A percentile compares a stretch with the other conserved stretches of the same genome.
phyloP scores from a whole-genome alignment of 2,888 invertebrate species.

The Drosophila affinis region DNA sequence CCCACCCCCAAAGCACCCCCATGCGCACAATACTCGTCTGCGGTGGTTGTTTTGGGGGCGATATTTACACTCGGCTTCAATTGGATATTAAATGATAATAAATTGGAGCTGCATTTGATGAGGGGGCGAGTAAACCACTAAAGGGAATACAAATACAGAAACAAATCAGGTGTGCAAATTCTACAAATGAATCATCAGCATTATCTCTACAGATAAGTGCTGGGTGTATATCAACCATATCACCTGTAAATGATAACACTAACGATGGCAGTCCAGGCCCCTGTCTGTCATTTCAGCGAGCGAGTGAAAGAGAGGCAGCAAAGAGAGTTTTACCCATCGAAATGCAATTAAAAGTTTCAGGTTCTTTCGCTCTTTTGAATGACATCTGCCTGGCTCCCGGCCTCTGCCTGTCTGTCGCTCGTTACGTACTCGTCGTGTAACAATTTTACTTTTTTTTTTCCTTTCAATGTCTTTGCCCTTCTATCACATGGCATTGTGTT shows the following conservation, averaged over 20 bases:
- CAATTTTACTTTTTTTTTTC: constrained; percentile 25
- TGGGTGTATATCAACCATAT: constrained; percentile 11
- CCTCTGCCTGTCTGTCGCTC: neutral
- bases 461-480: constrained; percentile 33
- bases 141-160: neutral
- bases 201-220: constrained; percentile 36
- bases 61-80: constrained; percentile 59
- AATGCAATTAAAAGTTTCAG: constrained; percentile 47
- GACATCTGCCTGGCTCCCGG: constrained; percentile 15
- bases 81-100: constrained; percentile 60
- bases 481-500: constrained; percentile 35
- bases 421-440: constrained; percentile 18
- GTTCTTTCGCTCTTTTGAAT: constrained; percentile 20
- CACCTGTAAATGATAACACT: constrained; percentile 24
- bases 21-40: constrained; percentile 6
- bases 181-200: constrained; percentile 23
- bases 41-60: neutral
- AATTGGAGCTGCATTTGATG: constrained; percentile 28
- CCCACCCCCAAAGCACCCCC: neutral
- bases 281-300: neutral
- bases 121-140: constrained; percentile 7
- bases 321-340: neutral
- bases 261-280: constrained; percentile 6
- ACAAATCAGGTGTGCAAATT: constrained; percentile 13
- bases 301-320: neutral